Conservation (phyloP, 2,888 invertebrate species). For the Diarsia rubi region DNA sequence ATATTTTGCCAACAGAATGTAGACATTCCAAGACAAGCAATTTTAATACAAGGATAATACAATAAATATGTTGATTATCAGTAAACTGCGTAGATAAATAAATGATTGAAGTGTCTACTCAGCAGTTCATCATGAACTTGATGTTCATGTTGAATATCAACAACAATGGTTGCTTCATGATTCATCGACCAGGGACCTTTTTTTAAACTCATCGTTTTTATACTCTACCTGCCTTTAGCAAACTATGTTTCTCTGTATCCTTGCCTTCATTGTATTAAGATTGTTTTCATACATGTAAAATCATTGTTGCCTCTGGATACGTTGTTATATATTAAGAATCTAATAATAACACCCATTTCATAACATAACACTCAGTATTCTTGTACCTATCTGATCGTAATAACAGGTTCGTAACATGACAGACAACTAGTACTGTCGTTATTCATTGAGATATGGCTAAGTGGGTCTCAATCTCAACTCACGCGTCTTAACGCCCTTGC, state of each 20-base stretch:
- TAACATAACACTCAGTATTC: constrained; percentile 42
- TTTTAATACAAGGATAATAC: constrained; percentile 26
- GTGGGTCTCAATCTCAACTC: constrained; percentile 63
- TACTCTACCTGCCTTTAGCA: neutral
- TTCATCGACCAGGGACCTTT: constrained; percentile 36
- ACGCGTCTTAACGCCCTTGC: constrained; percentile 72
- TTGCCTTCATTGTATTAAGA: neutral
- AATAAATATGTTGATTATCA: constrained; percentile 22
- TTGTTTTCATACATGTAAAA: neutral
- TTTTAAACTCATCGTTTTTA: constrained; percentile 15
- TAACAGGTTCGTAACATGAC: constrained; percentile 56
- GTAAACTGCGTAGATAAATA: constrained; percentile 13
- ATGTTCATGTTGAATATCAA: constrained; percentile 48
- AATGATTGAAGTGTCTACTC: constrained; percentile 30
- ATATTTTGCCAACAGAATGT: constrained; percentile 51
- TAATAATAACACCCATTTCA: constrained; percentile 22
- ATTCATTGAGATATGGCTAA: constrained; percentile 64
- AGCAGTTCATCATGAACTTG: constrained; percentile 49
- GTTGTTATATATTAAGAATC: constrained; percentile 11
- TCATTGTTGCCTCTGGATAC: neutral
- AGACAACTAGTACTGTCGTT: constrained; percentile 52
- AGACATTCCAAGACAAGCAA: constrained; percentile 38
- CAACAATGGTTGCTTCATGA: constrained; percentile 34
- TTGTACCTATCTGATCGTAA: constrained; percentile 49
- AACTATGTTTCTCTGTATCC: neutral